phyloP scores from a whole-genome alignment of 2,113 vertebrate genomes.

The Pelusios castaneus region DNA sequence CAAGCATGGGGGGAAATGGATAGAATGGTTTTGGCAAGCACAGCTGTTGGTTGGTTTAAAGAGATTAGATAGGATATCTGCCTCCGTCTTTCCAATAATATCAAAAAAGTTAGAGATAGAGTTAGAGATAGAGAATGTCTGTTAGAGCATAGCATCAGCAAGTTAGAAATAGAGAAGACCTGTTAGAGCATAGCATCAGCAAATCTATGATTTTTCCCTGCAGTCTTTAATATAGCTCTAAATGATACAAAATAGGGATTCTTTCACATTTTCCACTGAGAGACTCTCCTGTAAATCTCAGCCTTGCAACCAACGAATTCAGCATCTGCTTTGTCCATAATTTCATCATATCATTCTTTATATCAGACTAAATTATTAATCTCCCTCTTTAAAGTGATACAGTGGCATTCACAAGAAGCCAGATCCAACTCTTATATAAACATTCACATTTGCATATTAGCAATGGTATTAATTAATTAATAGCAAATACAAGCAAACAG shows the following conservation, averaged over 20 bases:
- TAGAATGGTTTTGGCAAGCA: background rate
- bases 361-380: background rate
- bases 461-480: background rate
- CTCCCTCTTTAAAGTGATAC: background rate
- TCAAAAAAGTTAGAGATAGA: background rate
- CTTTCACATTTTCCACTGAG: background rate
- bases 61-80: background rate
- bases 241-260: background rate
- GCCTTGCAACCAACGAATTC: background rate
- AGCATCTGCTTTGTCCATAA: background rate
- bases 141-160: background rate
- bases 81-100: background rate
- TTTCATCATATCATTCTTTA: background rate
- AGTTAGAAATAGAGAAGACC: background rate
- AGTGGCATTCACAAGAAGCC: background rate
- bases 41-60: background rate
- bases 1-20: no score
- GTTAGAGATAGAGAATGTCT: background rate
- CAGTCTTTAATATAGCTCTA: background rate
- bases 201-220: background rate
- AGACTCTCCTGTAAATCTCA: background rate
- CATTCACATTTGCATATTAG: background rate
- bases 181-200: background rate
- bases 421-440: background rate
- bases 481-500: background rate